Conservation (phyloP, 2,888 invertebrate genomes). For the Lapara coniferarum region DNA sequence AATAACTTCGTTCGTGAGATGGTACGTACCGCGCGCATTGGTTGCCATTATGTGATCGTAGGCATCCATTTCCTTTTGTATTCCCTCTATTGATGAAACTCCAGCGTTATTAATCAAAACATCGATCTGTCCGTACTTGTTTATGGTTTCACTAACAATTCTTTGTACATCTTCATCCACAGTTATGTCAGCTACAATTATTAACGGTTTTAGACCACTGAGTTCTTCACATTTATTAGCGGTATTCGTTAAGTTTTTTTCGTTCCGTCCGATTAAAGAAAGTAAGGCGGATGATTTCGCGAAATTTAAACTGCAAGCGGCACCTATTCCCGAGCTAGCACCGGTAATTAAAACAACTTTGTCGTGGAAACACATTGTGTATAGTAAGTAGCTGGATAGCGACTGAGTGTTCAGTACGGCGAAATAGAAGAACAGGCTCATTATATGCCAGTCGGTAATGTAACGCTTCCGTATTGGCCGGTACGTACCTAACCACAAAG, state of each 20-base stretch:
- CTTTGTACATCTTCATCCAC: conserved; percentile 54
- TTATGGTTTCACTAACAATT: conserved; percentile 58
- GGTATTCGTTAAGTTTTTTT: conserved; percentile 56
- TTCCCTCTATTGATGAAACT: conserved; percentile 47
- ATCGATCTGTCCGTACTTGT: conserved; percentile 57
- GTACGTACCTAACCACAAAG: conserved; percentile 44
- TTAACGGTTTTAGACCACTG: conserved; percentile 53
- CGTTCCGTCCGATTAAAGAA: conserved; percentile 61
- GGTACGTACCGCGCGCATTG: conserved; percentile 64
- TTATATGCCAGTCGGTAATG: conserved; percentile 41
- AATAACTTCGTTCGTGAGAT: conserved; percentile 55
- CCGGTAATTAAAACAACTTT: conserved; percentile 73
- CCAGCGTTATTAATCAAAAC: conserved; percentile 71
- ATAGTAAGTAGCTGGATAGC: conserved; percentile 27
- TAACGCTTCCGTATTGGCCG: conserved; percentile 45
- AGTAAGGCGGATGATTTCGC: conserved; percentile 60
- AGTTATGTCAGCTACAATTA: conserved; percentile 63
- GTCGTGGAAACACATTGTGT: conserved; percentile 61
- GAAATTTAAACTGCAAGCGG: conserved; percentile 61
- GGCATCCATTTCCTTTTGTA: conserved; percentile 48
- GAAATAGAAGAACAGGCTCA: conserved; percentile 21
- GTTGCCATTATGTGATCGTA: conserved; percentile 63
- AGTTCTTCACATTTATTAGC: conserved; percentile 56
- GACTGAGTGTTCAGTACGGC: conserved; percentile 40
- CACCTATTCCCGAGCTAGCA: conserved; percentile 72